Conservation (phyloP, 2,113 vertebrate species). For the Todiramphus saurophagus region DNA sequence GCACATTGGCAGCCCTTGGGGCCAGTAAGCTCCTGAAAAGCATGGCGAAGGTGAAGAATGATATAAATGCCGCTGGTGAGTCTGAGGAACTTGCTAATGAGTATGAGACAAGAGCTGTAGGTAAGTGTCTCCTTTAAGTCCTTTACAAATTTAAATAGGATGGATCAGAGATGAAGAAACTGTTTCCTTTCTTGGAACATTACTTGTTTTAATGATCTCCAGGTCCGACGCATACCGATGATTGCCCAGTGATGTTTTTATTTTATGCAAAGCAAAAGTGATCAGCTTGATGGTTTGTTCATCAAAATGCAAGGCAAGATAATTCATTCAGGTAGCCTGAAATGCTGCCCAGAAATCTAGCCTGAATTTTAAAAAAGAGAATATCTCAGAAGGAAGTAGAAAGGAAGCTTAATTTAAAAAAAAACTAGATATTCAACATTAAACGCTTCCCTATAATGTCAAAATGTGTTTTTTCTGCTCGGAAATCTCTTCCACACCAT, state of each 20-base stretch:
- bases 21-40: constrained; percentile 94
- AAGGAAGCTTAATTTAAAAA: not conserved
- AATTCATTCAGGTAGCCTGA: not conserved
- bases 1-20: constrained; percentile 88
- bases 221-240: not conserved
- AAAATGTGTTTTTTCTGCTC: not conserved
- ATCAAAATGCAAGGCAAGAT: not conserved
- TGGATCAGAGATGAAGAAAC: not conserved
- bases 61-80: constrained; percentile 84
- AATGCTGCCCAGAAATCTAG: not conserved
- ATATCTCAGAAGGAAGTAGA: not conserved
- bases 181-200: not conserved
- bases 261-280: not conserved
- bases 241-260: not conserved
- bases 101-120: constrained; percentile 90
- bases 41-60: constrained; percentile 84
- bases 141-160: not conserved
- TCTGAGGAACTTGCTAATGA: constrained; percentile 86
- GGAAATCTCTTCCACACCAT: not conserved
- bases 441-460: not conserved
- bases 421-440: not conserved
- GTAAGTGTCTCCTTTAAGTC: constrained; percentile 61
- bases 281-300: not conserved
- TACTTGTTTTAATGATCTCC: not conserved
- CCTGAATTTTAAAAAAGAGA: not conserved